A percentile compares a stretch with the other conserved stretches of the same genome.
These are phyloP conservation scores for Halictus rubicundus DNA, from an alignment of 1,140 invertebrate genomes.

Conservation along the genomic window DNA sequence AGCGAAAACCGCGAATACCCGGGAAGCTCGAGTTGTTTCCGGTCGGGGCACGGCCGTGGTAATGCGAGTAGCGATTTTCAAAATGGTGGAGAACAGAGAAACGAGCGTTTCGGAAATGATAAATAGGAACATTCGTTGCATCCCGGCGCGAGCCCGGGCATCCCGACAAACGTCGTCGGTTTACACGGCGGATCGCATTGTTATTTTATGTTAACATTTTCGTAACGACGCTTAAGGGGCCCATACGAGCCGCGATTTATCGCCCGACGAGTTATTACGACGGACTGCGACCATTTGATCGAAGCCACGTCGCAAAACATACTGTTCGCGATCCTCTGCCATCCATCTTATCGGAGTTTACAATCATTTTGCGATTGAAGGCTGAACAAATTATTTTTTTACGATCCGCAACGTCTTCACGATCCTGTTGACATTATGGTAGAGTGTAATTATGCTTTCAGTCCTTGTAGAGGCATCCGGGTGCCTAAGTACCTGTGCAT, in stretches of 20 bases:
- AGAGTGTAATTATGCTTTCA: no score
- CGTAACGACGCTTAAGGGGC: not conserved
- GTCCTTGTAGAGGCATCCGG: no score
- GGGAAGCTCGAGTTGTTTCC: constrained; percentile 56
- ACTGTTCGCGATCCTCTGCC: no score
- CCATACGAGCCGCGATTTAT: not conserved
- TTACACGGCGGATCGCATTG: constrained; percentile 3
- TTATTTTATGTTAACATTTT: constrained; percentile 19
- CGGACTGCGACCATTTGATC: no score
- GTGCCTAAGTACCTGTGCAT: no score
- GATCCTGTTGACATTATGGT: no score
- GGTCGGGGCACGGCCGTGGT: constrained; percentile 38
- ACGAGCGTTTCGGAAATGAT: constrained; percentile 46
- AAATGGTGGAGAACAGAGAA: constrained; percentile 53
- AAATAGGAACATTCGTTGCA: constrained; percentile 41
- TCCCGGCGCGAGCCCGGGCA: not conserved
- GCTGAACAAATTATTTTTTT: no score
- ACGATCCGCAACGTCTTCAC: no score
- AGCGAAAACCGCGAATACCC: constrained; percentile 52
- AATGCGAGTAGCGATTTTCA: constrained; percentile 59
- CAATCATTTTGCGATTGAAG: no score
- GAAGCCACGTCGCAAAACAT: no score
- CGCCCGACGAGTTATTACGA: not conserved
- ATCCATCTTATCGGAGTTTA: no score
- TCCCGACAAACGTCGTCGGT: constrained; percentile 22